These are phyloP conservation scores for Epinotia brunnichana DNA, from an alignment of 2,888 invertebrate genomes.

Conservation along the genomic window DNA sequence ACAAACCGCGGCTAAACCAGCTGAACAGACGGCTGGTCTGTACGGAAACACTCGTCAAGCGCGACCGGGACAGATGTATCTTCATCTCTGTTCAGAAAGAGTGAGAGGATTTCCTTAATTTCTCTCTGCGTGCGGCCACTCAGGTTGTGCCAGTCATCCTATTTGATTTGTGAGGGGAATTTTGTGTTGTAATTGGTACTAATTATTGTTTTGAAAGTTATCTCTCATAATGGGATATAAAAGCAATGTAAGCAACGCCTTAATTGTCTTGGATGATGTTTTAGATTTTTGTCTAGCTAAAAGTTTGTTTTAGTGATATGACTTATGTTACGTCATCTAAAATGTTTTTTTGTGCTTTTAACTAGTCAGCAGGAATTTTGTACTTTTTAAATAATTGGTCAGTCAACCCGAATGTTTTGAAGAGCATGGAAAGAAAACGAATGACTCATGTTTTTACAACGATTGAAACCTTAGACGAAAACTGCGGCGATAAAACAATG, in stretches of 20 bases:
- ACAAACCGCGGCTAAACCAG: slow-evolving; percentile 19
- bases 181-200: slow-evolving; percentile 78
- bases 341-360: too few species aligned
- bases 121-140: slow-evolving; percentile 78
- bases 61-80: slow-evolving; percentile 55
- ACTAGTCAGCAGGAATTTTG: too few species aligned
- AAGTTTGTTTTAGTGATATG: slow-evolving; percentile 24
- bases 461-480: slow-evolving; percentile 7
- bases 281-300: slow-evolving; percentile 37
- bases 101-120: slow-evolving; percentile 64
- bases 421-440: background rate
- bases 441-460: background rate
- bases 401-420: background rate
- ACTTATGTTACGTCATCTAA: too few species aligned
- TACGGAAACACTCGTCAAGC: slow-evolving; percentile 46
- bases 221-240: slow-evolving; percentile 60
- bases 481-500: slow-evolving; percentile 50
- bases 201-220: slow-evolving; percentile 78
- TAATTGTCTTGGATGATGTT: slow-evolving; percentile 51
- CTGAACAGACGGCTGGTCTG: slow-evolving; percentile 35
- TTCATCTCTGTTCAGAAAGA: slow-evolving; percentile 54
- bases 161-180: slow-evolving; percentile 78
- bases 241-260: slow-evolving; percentile 52
- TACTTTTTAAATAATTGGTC: background rate
- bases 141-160: slow-evolving; percentile 77